Base-by-base conservation (phyloP, 2,888 invertebrate genomes). In the Nomada goodeniana region DNA sequence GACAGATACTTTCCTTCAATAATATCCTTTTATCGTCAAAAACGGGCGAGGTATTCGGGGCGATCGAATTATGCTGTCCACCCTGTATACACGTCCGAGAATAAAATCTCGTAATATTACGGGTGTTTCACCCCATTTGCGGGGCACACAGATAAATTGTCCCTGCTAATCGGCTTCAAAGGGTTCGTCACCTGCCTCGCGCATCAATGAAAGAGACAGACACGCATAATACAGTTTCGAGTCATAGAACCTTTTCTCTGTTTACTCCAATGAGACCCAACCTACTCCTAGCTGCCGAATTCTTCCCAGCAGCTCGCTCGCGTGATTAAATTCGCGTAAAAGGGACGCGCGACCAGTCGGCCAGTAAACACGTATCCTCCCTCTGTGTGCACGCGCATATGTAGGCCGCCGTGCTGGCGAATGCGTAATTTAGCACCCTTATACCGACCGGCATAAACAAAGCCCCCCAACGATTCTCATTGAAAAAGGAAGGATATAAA, bases 361-460 rank as follows among this genome's bases (percentile, higher is more conserved):
- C 65, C 42, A 52, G 47, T 73, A 73, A 67, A 61, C 55, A 50
- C 15, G 15, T 47, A 47, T 44, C 23, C 60, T 11, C 72, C 36
- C 52, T 36, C 36, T 36, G 7, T 36, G 36, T 36, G 36, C 36
- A 36, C 36, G 36, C 36, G 47, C 23, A 47, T 18, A 55, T 59
- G 57, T 75, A 75, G 60, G 52, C 47, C 64, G 59, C 23, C 52
- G 11, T 23, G n/a, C 23, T 26, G 13, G 42, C 60, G 47, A 63
- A 68, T 68, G 68, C 60, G 55, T 75, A 70, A 79, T 59, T 79
- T 15, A 59, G 44, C 60, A 57, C 68, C 61, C 53, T 15, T 42
- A 61, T 61, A 42, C 52, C 64, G 15, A 15, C 71, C 72, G 72
- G 47, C 29, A 69, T 73, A 78, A 78, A 78, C 78, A 78, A 63